Evolutionary conservation across 1,140 invertebrate species (phyloP), one percentile per base, ranked within the genome.

Genomic region (Drusus annulatus): DNA sequence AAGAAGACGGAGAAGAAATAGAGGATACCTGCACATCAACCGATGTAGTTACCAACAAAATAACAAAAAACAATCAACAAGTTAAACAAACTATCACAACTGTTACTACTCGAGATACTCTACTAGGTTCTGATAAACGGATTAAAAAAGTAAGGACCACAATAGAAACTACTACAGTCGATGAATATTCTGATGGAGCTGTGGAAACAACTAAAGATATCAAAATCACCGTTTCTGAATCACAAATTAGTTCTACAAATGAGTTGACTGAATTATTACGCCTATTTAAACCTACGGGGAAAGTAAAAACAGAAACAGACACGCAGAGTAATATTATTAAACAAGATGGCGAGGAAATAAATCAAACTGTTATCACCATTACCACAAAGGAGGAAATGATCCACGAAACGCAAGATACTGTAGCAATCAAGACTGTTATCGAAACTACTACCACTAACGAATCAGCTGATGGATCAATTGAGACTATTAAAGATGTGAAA

Each of bases 141-240:
- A 86, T 89, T 8, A 88, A 87, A 84, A 86, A 88, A 17, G 83
- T 90, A 4, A 86, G 88, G 84, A 89, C 89, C 25, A 90, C 89
- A 0, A 85, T 89, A 65, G 89, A 90, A 87, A 90, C 89, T n/a
- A 87, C 85, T 25, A 90, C 88, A 13, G 86, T 89, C 10, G 89
- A 90, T 84, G 87, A 87, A 84, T 89, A 88, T 83, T 87, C 89
- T 6, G 87, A 89, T 85, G 88, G 89, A 21, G 87, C 88, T 3
- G 86, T 88, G 56, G 89, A 90, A 86, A 90, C 89, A 10, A 89
- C 89, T 1, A 90, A 89, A 86, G 89, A 90, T 76, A 88, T 90
- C 13, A 90, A 90, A 85, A 89, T 90, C 54, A 90, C 89, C 8
- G 87, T 90, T 77, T 90, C 89, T 2, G 89, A 90, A 84, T 88